Conservation (phyloP, 2,113 vertebrate species). For the Serilophus lunatus region DNA sequence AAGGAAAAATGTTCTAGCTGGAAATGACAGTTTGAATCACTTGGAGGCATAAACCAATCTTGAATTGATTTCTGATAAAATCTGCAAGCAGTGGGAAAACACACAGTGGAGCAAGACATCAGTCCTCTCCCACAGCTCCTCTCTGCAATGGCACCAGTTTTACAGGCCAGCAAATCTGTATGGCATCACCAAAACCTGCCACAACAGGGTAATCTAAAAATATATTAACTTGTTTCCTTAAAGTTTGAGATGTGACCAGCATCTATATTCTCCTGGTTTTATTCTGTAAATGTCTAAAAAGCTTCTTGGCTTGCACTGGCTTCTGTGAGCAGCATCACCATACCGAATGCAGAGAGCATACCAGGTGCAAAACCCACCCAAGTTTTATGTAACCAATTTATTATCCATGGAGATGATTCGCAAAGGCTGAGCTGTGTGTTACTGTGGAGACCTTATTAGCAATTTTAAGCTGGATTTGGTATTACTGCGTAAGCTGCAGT, state of each 20-base stretch:
- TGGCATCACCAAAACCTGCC: not conserved
- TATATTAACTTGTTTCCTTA: not conserved
- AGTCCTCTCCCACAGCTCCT: not conserved
- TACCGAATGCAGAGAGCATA: not conserved
- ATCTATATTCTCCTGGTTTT: not conserved
- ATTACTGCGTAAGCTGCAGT: not conserved
- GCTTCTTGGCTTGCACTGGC: not conserved
- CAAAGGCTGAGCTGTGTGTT: constrained; percentile 8
- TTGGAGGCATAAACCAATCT: not conserved
- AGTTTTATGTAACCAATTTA: constrained; percentile 23
- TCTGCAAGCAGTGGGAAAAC: not conserved
- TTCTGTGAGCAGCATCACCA: not conserved
- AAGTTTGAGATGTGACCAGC: not conserved
- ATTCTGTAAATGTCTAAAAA: not conserved
- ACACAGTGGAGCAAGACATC: not conserved
- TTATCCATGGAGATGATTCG: not conserved
- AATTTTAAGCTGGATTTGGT: constrained; percentile 14
- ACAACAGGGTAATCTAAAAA: not conserved
- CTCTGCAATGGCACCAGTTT: not conserved
- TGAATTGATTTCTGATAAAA: not conserved
- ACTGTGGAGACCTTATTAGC: constrained; percentile 38
- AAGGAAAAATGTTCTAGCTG: not conserved
- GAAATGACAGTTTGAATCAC: not conserved
- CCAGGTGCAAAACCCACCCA: not conserved
- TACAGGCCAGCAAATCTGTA: not conserved